Evolutionary conservation across 2,888 invertebrate species (phyloP), one percentile per base, ranked within the genome.

Genomic region (Oeneis ivallda): DNA sequence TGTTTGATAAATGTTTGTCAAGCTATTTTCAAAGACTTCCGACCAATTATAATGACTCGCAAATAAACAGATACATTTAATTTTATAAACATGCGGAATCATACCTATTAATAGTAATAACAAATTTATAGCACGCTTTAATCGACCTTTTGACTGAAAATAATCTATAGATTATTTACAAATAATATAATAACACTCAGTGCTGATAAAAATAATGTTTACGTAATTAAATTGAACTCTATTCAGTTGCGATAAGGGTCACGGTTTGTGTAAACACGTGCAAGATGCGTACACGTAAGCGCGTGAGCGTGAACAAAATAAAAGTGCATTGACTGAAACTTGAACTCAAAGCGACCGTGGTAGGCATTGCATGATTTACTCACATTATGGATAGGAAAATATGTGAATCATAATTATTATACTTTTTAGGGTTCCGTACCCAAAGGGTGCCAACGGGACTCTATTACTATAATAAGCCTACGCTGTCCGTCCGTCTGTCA

Each of bases 271-370:
- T 10, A 7, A 34, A 10, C 58, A 58, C 15, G 49, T 61, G 52
- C 47, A 19, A 64, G 15, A 50, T 45, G 56, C 59, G 54, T 50
- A 53, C 10, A 11, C 19, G 53, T 63, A 39, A 54, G 53, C 39
- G 54, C 54, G 65, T 57, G 52, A 63, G 57, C 61, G 52, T 49
- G 62, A 64, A 66, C 64, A 70, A 66, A 65, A 62, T 67, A 65
- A 65, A 62, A 66, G 71, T 70, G 71, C 70, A 71, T 60, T 60
- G 70, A 67, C 71, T 68, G 71, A 65, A 67, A 70, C 67, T 70
- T 71, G 70, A 43, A 62, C 71, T 65, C 13, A 17, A 4, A 41
- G 17, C 26, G 39, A 41, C 66, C 57, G 62, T 62, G 65, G n/a
- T n/a, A 26, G 45, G 32, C 1, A 34, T 45, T 32, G 15, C 58